Conservation (phyloP, 2,797 vertebrate species). For the Pelodytes ibericus region DNA sequence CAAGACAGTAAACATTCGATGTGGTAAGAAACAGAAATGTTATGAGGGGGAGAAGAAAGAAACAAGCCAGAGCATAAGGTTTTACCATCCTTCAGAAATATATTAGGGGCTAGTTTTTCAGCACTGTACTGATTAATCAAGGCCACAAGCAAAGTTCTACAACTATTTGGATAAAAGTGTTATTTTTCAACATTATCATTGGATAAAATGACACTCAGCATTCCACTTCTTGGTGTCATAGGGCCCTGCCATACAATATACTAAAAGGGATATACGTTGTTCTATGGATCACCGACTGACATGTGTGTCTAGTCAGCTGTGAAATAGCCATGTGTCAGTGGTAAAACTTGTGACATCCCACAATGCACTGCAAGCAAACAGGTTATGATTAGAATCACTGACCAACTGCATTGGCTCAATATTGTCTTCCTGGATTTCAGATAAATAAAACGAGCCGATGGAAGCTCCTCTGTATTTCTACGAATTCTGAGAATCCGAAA, state of each 20-base stretch:
- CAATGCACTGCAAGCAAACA: conserved; percentile 36
- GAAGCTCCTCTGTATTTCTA: conserved; percentile 1
- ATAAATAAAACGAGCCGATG: background rate
- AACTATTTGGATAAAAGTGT: no score
- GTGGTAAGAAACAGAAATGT: no score
- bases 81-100: no score
- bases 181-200: conserved; percentile 28
- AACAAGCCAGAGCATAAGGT: no score
- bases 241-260: conserved; percentile 20
- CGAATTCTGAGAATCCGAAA: background rate
- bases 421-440: conserved; percentile 25
- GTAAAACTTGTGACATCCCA: conserved; percentile 46
- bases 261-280: conserved; percentile 15
- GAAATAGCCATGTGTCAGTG: conserved; percentile 49
- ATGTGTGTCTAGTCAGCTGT: conserved; percentile 43
- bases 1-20: no score
- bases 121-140: no score
- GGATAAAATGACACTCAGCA: conserved; percentile 28
- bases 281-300: conserved; percentile 45
- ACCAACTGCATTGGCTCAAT: conserved; percentile 5
- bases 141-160: no score
- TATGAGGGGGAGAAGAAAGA: no score
- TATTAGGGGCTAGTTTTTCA: no score
- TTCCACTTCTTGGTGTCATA: conserved; percentile 12
- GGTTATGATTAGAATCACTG: conserved; percentile 20